Conservation (phyloP, 2,797 vertebrate species). For the Hoplostethus atlanticus region DNA sequence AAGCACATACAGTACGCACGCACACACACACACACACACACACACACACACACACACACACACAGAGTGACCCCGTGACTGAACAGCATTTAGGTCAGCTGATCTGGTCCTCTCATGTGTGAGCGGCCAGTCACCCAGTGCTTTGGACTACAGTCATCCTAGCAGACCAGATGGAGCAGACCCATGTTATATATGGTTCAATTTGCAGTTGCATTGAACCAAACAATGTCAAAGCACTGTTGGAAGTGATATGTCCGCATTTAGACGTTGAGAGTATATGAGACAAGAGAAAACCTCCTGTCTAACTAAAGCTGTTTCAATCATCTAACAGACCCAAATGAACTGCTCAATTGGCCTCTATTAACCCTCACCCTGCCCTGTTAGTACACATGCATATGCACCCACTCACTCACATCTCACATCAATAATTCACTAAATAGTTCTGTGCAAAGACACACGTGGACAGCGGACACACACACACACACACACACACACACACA, state of each 20-base stretch:
- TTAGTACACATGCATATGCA: constrained; percentile 9
- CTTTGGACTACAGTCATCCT: constrained; percentile 51
- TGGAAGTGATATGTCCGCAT: constrained; percentile 8
- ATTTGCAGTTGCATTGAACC: constrained; percentile 5
- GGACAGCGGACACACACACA: constrained; percentile 10
- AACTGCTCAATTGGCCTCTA: constrained; percentile 24
- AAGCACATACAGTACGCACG: constrained; percentile 33
- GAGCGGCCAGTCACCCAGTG: constrained; percentile 18
- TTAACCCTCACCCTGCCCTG: constrained; percentile 33
- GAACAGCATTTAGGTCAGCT: constrained; percentile 85
- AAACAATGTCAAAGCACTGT: constrained; percentile 12
- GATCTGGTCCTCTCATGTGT: constrained; percentile 77
- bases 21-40: constrained; percentile 27
- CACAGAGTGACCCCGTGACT: constrained; percentile 49
- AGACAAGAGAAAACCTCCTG: not conserved
- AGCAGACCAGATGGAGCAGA: constrained; percentile 8
- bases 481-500: constrained; percentile 15
- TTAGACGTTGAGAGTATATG: not conserved
- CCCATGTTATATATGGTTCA: not conserved
- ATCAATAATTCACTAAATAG: constrained; percentile 11
- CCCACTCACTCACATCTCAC: constrained; percentile 14
- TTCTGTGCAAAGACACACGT: constrained; percentile 44
- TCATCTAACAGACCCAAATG: constrained; percentile 15
- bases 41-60: constrained; percentile 23
- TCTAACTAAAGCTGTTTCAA: constrained; percentile 4